Percentiles rank a stretch among this genome's conserved stretches.
Evolutionary conservation across 2,797 vertebrate species (phyloP).

Genomic region (Pseudochirops corinnae): DNA sequence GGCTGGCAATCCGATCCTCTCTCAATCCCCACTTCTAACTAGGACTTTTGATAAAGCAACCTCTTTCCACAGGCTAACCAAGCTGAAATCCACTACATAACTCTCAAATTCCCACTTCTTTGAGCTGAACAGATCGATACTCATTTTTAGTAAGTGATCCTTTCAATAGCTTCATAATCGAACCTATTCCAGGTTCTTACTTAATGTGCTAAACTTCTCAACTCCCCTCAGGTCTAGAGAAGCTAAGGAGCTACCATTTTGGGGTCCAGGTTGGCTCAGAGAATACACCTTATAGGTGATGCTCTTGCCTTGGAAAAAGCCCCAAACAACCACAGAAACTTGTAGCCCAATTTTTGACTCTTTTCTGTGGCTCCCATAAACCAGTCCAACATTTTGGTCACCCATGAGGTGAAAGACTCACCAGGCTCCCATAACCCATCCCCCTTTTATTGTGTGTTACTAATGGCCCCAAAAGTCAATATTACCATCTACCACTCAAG

Average conservation of each 20-base stretch:
- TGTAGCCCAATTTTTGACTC: not conserved
- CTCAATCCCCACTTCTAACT: not conserved
- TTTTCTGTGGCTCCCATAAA: not conserved
- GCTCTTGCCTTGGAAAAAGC: not conserved
- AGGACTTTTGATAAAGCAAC: not conserved
- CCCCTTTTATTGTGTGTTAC: not conserved
- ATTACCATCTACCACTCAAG: not conserved
- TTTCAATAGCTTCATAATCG: too few relatives aligned
- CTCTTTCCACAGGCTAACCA: not conserved
- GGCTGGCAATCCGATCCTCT: too few relatives aligned
- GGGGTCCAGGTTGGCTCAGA: not conserved
- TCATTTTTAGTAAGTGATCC: too few relatives aligned
- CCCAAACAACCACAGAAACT: not conserved
- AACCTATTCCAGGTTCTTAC: too few relatives aligned
- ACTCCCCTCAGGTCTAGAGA: too few relatives aligned
- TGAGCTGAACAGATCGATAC: too few relatives aligned
- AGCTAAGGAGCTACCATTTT: too few relatives aligned
- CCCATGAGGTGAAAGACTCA: too few relatives aligned
- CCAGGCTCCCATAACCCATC: not conserved
- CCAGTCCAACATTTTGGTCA: not conserved
- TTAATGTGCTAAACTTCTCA: too few relatives aligned
- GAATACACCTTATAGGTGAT: not conserved
- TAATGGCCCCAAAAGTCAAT: not conserved
- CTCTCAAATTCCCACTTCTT: too few relatives aligned
- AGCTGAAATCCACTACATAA: not conserved